phyloP scores from a whole-genome alignment of 2,113 vertebrate species.

The Recurvirostra avosetta region DNA sequence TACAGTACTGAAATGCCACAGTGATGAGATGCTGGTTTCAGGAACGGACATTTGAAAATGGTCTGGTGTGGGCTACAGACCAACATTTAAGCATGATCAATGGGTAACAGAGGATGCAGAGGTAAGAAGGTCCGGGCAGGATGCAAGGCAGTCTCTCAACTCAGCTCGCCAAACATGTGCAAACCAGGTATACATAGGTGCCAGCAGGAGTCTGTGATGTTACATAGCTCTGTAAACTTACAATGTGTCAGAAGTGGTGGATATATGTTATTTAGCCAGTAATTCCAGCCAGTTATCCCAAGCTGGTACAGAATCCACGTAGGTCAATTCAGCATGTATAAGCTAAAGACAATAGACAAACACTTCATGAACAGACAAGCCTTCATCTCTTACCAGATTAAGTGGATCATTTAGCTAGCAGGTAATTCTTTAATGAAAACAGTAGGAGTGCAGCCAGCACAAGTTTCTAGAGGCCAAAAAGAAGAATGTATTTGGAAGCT shows the following conservation, averaged over 20 bases:
- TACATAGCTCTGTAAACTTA: background rate
- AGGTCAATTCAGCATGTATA: background rate
- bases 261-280: background rate
- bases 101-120: background rate
- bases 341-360: background rate
- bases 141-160: background rate
- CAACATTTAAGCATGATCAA: background rate
- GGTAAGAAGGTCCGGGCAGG: background rate
- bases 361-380: background rate
- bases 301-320: background rate
- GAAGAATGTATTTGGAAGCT: background rate
- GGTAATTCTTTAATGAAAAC: constrained; percentile 9
- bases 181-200: background rate
- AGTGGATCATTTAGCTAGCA: background rate
- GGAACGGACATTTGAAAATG: background rate
- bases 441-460: background rate
- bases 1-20: background rate
- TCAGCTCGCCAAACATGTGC: background rate
- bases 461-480: background rate
- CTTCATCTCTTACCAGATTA: background rate
- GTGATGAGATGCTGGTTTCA: background rate
- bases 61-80: background rate
- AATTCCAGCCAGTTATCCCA: background rate
- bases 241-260: background rate
- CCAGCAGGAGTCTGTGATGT: background rate